Conservation (phyloP, 2,113 vertebrate species). For the Amphilophus citrinellus region DNA sequence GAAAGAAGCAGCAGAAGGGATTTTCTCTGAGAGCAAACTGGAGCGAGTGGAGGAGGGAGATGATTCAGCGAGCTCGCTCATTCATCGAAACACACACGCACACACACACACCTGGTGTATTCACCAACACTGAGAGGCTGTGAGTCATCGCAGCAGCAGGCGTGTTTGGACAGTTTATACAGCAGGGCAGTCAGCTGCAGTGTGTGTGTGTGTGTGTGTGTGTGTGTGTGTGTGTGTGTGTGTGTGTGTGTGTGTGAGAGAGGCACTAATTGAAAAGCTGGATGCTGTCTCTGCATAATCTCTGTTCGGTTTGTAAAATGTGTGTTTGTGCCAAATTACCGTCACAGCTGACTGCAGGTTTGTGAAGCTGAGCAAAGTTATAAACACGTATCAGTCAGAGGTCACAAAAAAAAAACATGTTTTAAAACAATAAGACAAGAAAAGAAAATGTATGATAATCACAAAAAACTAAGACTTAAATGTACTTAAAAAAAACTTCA, state of each 20-base stretch:
- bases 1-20: slow-evolving; percentile 13
- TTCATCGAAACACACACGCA: slow-evolving; percentile 40
- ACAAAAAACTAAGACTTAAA: too few species aligned
- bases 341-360: slow-evolving; percentile 40
- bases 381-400: background rate
- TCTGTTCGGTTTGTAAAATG: slow-evolving; percentile 29
- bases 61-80: slow-evolving; percentile 48
- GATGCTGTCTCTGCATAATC: slow-evolving; percentile 23
- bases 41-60: slow-evolving; percentile 41
- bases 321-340: slow-evolving; percentile 33
- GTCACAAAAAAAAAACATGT: background rate
- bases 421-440: background rate
- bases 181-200: slow-evolving; percentile 32
- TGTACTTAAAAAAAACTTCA: too few species aligned
- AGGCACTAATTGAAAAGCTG: background rate
- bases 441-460: too few species aligned
- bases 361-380: background rate
- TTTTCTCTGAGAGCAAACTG: slow-evolving; percentile 44
- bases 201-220: background rate
- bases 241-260: background rate
- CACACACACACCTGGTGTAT: slow-evolving; percentile 43
- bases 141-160: slow-evolving; percentile 63
- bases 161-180: slow-evolving; percentile 49
- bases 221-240: too few species aligned
- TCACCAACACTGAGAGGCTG: slow-evolving; percentile 22